Percentiles rank a stretch among this genome's conserved stretches.
phyloP scores from a whole-genome alignment of 2,888 invertebrate genomes.

The Axea sp. region DNA sequence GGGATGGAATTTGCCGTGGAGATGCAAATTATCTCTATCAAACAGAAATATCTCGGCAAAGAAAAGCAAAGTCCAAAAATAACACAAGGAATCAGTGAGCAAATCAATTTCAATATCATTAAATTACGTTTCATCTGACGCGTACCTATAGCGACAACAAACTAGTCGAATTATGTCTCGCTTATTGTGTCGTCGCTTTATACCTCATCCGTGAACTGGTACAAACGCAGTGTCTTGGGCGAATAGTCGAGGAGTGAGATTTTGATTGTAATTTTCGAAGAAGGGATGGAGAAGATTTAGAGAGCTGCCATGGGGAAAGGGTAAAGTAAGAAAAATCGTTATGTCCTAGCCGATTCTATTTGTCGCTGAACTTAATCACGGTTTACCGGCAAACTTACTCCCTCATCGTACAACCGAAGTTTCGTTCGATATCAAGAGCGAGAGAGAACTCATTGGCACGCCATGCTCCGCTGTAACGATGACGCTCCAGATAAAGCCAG shows the following conservation, averaged over 20 bases:
- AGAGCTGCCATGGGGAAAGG: not conserved
- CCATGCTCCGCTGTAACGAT: slow-evolving; percentile 71
- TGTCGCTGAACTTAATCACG: slow-evolving; percentile 65
- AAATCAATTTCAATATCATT: slow-evolving; percentile 49
- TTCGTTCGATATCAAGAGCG: slow-evolving; percentile 70
- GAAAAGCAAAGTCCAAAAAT: slow-evolving; percentile 19
- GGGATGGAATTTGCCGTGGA: too few relatives aligned
- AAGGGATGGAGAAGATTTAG: not conserved
- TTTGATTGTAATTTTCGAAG: slow-evolving; percentile 43
- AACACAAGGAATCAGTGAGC: slow-evolving; percentile 22
- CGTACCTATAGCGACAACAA: slow-evolving; percentile 37
- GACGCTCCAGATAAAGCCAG: slow-evolving; percentile 74
- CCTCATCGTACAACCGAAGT: slow-evolving; percentile 61
- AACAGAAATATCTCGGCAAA: too few relatives aligned
- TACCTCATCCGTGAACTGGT: slow-evolving; percentile 37
- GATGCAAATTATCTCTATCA: too few relatives aligned
- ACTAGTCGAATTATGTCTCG: slow-evolving; percentile 46
- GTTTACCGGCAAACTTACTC: slow-evolving; percentile 66
- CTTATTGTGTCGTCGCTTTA: slow-evolving; percentile 49
- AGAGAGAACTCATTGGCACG: slow-evolving; percentile 68
- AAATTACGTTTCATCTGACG: slow-evolving; percentile 45
- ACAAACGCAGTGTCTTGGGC: slow-evolving; percentile 39
- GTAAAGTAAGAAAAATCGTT: slow-evolving; percentile 64
- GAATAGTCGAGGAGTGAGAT: slow-evolving; percentile 31
- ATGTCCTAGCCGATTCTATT: slow-evolving; percentile 61